These are phyloP conservation scores for Ctenicera cuprea DNA, from an alignment of 2,888 invertebrate species.

Conservation along the genomic window DNA sequence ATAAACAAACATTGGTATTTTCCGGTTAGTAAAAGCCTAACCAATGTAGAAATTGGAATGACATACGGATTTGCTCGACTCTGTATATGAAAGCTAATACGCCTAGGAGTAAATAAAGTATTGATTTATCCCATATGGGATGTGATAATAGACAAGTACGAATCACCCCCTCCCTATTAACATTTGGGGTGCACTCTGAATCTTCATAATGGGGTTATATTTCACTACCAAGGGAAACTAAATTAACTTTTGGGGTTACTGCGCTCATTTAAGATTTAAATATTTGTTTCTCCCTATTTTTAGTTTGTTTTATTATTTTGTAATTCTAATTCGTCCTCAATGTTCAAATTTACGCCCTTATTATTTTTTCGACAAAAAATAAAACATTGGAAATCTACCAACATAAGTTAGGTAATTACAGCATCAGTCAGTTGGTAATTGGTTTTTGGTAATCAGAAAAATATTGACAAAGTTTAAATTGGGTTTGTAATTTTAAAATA, in stretches of 20 bases:
- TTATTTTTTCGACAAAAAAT: too few species aligned
- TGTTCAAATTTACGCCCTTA: too few species aligned
- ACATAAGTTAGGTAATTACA: too few species aligned
- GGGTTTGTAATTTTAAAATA: too few species aligned
- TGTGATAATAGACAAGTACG: slow-evolving; percentile 59
- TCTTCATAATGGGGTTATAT: slow-evolving; percentile 57
- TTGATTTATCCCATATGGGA: slow-evolving; percentile 62
- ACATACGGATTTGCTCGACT: slow-evolving; percentile 18
- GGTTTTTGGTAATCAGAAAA: too few species aligned
- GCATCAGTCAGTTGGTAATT: too few species aligned
- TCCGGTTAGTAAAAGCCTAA: slow-evolving; percentile 37
- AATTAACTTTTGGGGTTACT: slow-evolving; percentile 61
- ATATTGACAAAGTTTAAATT: too few species aligned
- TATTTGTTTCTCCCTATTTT: slow-evolving; percentile 20
- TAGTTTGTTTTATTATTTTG: too few species aligned
- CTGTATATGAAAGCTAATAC: slow-evolving; percentile 38
- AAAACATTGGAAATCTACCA: too few species aligned
- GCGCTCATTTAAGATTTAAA: slow-evolving; percentile 50
- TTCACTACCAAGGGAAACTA: slow-evolving; percentile 57
- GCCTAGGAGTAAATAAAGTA: slow-evolving; percentile 52
- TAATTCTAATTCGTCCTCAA: too few species aligned
- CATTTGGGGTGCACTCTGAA: slow-evolving; percentile 52
- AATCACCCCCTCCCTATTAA: slow-evolving; percentile 56
- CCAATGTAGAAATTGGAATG: slow-evolving; percentile 31
- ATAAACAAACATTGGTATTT: slow-evolving; percentile 38